Evolutionary conservation across 1,140 invertebrate species (phyloP), one percentile per base, ranked within the genome.

Genomic region (Drosophila ohnishii): DNA sequence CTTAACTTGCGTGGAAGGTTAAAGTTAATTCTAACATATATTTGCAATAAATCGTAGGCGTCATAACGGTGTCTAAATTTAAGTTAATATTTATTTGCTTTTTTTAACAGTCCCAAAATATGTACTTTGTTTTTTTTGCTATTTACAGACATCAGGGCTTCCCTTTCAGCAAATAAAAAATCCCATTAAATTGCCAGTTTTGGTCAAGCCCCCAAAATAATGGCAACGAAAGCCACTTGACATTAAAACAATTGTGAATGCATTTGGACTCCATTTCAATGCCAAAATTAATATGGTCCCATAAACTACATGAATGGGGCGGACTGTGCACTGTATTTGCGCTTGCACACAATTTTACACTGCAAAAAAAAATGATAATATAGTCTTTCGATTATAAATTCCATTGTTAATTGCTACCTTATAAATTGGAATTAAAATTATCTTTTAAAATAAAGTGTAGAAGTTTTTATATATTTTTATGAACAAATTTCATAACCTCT

Each of bases 211-310:
- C 70, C 44, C 62, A 63, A 62, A 66, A 56, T 58, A 71, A 71
- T 71, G 35, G 65, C 51, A 58, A 34, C 65, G 63, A 67, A 73
- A 78, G 70, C 74, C 83, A 75, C 78, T 78, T 66, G 59, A 48
- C 78, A 72, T 72, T 61, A 70, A 80, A 87, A 80, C 83, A 88
- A 88, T 87, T 87, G 83, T 69, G 75, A 87, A 75, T 87, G 83
- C 83, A 83, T 79, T 80, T 76, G 62, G 78, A 65, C 48, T 76
- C 61, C 66, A 76, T 79, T 87, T 87, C 83, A 86, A 87, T 86
- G 79, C 75, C 79, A 79, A 87, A 87, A 87, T 86, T 82, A 86
- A 86, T 86, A 86, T 72, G 79, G 64, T 86, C 10, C 66, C 79
- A 86, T 86, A 87, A 87, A 86, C 66, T 70, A 78, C 63, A 72